Conservation (phyloP, 1,140 invertebrate species). For the Bemisia tabaci region DNA sequence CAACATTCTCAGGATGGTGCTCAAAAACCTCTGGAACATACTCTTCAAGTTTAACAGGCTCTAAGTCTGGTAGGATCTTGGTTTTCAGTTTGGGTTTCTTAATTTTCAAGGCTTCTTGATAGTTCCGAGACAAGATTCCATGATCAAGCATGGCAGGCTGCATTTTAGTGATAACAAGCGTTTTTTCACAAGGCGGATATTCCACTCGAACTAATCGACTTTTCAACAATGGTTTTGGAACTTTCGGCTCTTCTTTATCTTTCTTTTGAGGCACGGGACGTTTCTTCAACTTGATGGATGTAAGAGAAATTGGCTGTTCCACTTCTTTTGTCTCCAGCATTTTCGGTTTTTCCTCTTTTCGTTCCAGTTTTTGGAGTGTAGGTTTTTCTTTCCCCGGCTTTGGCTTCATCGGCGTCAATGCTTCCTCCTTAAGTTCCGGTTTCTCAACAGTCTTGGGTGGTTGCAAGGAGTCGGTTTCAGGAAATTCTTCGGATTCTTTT, state of each 20-base stretch:
- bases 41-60: constrained; percentile 20
- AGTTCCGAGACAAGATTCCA: constrained; percentile 51
- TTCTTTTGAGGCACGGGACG: constrained; percentile 33
- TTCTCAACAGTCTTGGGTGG: constrained; percentile 1
- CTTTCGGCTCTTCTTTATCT: constrained; percentile 32
- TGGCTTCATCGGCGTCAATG: neutral
- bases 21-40: constrained; percentile 24
- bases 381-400: neutral
- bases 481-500: neutral
- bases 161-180: neutral
- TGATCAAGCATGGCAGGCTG: constrained; percentile 29
- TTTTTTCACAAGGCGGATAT: constrained; percentile 26
- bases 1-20: constrained; percentile 20
- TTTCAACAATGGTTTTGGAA: constrained; percentile 48
- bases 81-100: constrained; percentile 39
- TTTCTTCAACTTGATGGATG: constrained; percentile 49
- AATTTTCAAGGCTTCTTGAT: constrained; percentile 47
- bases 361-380: constrained; percentile 21
- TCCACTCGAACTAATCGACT: constrained; percentile 44
- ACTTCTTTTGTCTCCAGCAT: constrained; percentile 27
- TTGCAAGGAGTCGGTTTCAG: neutral
- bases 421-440: neutral
- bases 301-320: constrained; percentile 39
- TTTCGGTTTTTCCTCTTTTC: constrained; percentile 32
- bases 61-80: constrained; percentile 22